Percentiles rank a stretch among this genome's conserved stretches.
Conservation (phyloP, 2,797 vertebrate species). For the Acomys russatus region DNA sequence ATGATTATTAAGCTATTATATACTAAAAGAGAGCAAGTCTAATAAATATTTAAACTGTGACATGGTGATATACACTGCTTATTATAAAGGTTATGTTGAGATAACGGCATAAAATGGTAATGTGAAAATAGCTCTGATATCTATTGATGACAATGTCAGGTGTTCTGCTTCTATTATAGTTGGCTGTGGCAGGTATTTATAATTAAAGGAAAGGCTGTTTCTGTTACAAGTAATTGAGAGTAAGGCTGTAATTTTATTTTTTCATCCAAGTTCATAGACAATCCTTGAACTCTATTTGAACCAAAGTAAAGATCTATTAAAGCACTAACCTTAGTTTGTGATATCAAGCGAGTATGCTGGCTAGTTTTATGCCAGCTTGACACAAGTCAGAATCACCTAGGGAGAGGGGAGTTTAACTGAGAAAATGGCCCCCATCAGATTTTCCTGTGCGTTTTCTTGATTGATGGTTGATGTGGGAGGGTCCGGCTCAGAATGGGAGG, state of each 20-base stretch:
- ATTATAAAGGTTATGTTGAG: not conserved
- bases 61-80: not conserved
- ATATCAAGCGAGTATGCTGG: not conserved
- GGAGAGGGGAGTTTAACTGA: not conserved
- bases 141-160: not conserved
- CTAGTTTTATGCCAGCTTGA: not conserved
- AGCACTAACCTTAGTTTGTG: not conserved
- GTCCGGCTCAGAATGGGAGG: not conserved
- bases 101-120: not conserved
- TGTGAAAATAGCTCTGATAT: conserved; percentile 22
- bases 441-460: not conserved
- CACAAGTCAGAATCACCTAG: not conserved
- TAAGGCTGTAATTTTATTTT: conserved; percentile 15
- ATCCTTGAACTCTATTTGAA: not conserved
- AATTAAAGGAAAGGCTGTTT: not conserved
- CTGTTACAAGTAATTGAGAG: conserved; percentile 24
- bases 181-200: not conserved
- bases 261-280: not conserved
- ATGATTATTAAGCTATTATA: conserved; percentile 5
- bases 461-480: not conserved
- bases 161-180: not conserved
- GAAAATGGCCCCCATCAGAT: not conserved
- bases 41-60: not conserved
- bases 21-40: not conserved
- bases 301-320: not conserved